A percentile compares a stretch with the other conserved stretches of the same genome.
Conservation (phyloP, 2,113 vertebrate genomes). For the Formicarius rufipectus region DNA sequence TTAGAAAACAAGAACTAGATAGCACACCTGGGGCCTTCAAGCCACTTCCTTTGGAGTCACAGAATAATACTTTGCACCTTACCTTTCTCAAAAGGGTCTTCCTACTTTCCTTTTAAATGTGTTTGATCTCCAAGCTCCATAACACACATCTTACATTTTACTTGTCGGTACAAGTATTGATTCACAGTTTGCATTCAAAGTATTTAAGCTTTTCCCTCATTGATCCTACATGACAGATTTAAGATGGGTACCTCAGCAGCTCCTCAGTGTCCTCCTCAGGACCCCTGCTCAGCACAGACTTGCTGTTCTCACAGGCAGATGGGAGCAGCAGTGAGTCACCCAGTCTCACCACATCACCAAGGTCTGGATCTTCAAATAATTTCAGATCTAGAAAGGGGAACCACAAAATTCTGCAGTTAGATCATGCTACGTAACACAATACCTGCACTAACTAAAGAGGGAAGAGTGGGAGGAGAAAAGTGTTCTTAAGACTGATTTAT, state of each 20-base stretch:
- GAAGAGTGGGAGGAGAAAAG: no score
- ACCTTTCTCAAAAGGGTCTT: background rate
- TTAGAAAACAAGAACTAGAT: background rate
- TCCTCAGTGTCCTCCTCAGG: conserved; percentile 47
- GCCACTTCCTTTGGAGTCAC: background rate
- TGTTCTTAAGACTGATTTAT: no score
- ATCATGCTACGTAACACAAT: background rate
- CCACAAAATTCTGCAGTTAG: background rate
- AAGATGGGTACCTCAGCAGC: conserved; percentile 73
- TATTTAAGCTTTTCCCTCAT: background rate
- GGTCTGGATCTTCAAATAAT: conserved; percentile 82
- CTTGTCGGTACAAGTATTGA: background rate
- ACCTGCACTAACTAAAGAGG: background rate
- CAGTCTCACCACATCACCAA: conserved; percentile 71
- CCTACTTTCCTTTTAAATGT: background rate
- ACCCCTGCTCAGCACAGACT: background rate
- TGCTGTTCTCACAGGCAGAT: background rate
- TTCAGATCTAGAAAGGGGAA: conserved; percentile 69
- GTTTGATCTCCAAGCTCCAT: background rate
- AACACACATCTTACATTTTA: background rate
- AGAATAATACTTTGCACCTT: background rate
- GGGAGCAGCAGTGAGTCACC: conserved; percentile 80
- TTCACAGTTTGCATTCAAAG: background rate
- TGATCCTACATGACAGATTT: background rate
- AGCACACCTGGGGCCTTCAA: background rate